phyloP scores from a whole-genome alignment of 2,797 vertebrate species.

The Threskiornis aethiopicus region DNA sequence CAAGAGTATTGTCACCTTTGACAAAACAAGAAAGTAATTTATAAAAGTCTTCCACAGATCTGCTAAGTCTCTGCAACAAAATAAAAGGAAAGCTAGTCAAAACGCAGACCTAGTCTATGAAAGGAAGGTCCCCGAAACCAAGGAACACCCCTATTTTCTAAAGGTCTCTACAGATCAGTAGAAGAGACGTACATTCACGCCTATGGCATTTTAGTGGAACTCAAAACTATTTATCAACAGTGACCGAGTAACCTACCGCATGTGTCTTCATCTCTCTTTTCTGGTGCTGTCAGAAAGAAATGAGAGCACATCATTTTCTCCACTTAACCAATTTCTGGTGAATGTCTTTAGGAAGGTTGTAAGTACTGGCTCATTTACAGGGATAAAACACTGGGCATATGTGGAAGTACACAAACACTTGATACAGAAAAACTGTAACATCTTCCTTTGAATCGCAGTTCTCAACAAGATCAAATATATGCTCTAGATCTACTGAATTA shows the following conservation, averaged over 20 bases:
- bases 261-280: slow-evolving; percentile 64
- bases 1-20: not conserved
- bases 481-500: not conserved
- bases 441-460: not conserved
- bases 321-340: not conserved
- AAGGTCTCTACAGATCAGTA: not conserved
- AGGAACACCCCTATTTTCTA: not conserved
- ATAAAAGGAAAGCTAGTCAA: not conserved
- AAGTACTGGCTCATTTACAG: not conserved
- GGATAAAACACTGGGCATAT: not conserved
- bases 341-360: slow-evolving; percentile 24
- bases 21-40: not conserved
- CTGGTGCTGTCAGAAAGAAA: slow-evolving; percentile 63
- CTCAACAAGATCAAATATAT: not conserved
- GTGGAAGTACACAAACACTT: not conserved
- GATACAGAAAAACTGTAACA: not conserved
- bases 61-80: not conserved
- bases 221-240: slow-evolving; percentile 29
- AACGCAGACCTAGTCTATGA: not conserved
- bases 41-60: not conserved
- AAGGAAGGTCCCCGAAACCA: not conserved
- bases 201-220: not conserved
- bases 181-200: not conserved
- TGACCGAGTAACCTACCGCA: slow-evolving; percentile 29
- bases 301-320: slow-evolving; percentile 59